Percentiles rank a stretch among this genome's conserved stretches.
phyloP scores from a whole-genome alignment of 2,797 vertebrate species.

The Gastrophryne carolinensis region DNA sequence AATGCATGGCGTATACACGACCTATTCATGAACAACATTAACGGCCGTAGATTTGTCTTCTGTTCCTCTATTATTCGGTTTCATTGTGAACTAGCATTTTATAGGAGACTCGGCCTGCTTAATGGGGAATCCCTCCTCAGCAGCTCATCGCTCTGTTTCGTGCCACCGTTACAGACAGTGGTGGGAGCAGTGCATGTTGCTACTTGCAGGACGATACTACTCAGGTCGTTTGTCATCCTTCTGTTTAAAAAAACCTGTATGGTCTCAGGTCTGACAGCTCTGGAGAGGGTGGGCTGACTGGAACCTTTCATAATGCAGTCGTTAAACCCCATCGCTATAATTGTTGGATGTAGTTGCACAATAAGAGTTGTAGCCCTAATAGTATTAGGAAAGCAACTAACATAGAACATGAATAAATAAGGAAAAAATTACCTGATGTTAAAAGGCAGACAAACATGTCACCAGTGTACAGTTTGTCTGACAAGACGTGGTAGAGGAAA shows the following conservation, averaged over 20 bases:
- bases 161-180: conserved; percentile 13
- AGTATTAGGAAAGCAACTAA: too few relatives aligned
- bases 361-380: too few relatives aligned
- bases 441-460: too few relatives aligned
- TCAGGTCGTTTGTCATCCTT: not conserved
- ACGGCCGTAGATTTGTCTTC: too few relatives aligned
- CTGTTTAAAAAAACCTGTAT: not conserved
- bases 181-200: conserved; percentile 2
- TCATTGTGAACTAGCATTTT: not conserved
- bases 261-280: not conserved
- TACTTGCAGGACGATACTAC: not conserved
- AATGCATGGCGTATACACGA: too few relatives aligned
- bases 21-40: too few relatives aligned
- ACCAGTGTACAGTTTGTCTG: too few relatives aligned
- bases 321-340: not conserved
- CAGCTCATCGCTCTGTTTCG: not conserved
- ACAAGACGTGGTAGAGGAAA: too few relatives aligned
- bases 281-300: conserved; percentile 1
- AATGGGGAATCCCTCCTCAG: too few relatives aligned
- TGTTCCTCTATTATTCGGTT: too few relatives aligned
- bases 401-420: too few relatives aligned
- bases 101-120: not conserved
- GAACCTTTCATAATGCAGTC: not conserved
- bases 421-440: too few relatives aligned
- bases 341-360: not conserved